Percentiles rank a stretch among this genome's conserved stretches.
Evolutionary conservation across 2,113 vertebrate species (phyloP).

Genomic region (Promerops cafer): DNA sequence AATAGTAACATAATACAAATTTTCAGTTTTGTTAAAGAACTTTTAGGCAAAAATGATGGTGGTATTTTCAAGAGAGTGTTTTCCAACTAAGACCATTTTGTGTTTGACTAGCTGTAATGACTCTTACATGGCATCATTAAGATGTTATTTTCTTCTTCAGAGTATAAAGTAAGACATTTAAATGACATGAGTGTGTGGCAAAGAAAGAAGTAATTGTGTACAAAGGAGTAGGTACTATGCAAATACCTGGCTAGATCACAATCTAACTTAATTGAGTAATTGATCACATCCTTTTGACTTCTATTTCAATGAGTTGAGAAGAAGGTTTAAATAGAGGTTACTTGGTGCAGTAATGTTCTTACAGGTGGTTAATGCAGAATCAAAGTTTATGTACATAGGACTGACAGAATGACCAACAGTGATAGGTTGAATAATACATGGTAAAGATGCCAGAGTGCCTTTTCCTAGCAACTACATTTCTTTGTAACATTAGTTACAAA

Average conservation of each 20-base stretch:
- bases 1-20: background rate
- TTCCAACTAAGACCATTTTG: background rate
- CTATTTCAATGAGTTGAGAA: background rate
- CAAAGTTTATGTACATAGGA: background rate
- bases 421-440: background rate
- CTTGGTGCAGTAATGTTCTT: background rate
- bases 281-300: slow-evolving; percentile 24
- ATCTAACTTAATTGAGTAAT: slow-evolving; percentile 31
- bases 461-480: background rate
- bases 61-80: background rate
- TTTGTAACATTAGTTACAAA: background rate
- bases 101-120: background rate
- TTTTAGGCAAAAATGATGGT: background rate
- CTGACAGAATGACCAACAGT: background rate
- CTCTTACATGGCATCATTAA: background rate
- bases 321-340: slow-evolving; percentile 2
- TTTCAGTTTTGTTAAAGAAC: background rate
- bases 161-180: background rate
- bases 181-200: background rate
- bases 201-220: slow-evolving; percentile 10
- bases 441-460: background rate
- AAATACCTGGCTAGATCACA: slow-evolving; percentile 34
- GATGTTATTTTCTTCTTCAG: background rate
- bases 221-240: background rate
- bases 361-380: background rate